Base-by-base conservation (phyloP, 2,888 invertebrate species). In the Unio delphinus region DNA sequence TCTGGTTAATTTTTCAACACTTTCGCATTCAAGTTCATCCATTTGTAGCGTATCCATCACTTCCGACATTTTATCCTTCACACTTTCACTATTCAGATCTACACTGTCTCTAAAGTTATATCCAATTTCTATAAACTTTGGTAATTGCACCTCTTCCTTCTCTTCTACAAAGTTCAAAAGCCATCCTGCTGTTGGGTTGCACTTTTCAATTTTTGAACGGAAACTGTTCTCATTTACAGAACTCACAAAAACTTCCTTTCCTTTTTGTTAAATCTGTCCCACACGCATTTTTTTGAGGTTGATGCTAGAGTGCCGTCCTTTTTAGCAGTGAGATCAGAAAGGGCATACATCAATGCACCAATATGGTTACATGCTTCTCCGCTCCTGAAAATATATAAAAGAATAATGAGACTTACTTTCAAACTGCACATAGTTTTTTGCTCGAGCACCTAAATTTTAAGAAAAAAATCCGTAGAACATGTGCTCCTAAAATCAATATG, bases 281-380 rank as follows among this genome's bases (percentile, higher is more conserved):
- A 74, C 15, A 45, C 58, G 55, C 69, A 74, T 55, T 74, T 68
- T n/a, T 56, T 55, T 5, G 74, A 74, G 3, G 74, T 74, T n/a
- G 69, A 28, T 4, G 71, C 54, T 2, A 67, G 7, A 7, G 18
- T 64, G 18, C 71, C 69, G 57, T 74, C 67, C 45, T 67, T 71
- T 61, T 70, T 64, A n/a, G 45, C 30, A 0, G 70, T 56, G 8
- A 74, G 69, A 63, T 75, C 70, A 28, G 34, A 60, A 4, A 75
- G 18, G 45, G 65, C 64, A 67, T 69, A 61, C 61, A 75, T 34
- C 17, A 70, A 23, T 0, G 67, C 68, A 1, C 55, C 55, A 15
- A 74, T 61, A 54, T 71, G 68, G 65, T 74, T 74, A 30, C 74
- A 74, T 8, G 57, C 64, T 65, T 71, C 71, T 7, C 74, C 70